Evolutionary conservation across 1,140 invertebrate genomes (phyloP), one percentile per base, ranked within the genome.

Genomic region (Augochlora pura): DNA sequence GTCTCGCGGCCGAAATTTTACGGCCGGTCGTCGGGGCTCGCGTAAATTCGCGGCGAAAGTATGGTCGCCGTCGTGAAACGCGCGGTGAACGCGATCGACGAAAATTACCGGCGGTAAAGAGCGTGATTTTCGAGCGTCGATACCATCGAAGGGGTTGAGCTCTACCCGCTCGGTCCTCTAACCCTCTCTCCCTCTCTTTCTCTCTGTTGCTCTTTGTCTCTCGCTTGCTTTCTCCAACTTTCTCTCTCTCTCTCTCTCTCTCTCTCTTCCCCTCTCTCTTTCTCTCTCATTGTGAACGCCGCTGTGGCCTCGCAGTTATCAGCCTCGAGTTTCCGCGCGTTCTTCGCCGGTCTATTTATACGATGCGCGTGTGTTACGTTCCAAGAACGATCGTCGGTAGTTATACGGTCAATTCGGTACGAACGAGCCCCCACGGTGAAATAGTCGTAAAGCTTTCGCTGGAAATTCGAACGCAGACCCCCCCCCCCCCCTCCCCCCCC

Each of bases 361-460:
- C 60, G 81, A 64, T 73, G 68, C 60, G 81, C 42, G 67, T 42
- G 38, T 38, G n/a, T 54, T 52, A 68, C 77, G 65, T 49, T 52
- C 39, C 64, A 82, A 86, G 83, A 82, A 85, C 84, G 69, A 70
- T 18, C 69, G 69, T 1, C 49, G 57, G 10, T 62, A 68, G 69
- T 69, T 77, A 84, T 81, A 85, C 79, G 84, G 78, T 77, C 78
- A 62, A 84, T 85, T 85, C 84, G 79, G 79, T 62, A 81, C 67
- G 83, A 81, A 84, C 68, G 84, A 60, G 74, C 74, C 84, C 83
- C 84, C 57, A 75, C 70, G 83, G 82, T 81, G 82, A 68, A 82
- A 85, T 85, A 82, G 67, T 85, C 80, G 60, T 86, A 85, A 86
- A 86, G 71, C 83, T 86, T 82, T 67, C 79, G 71, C 46, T 77